Percentiles rank a stretch among this genome's conserved stretches.
Conservation (phyloP, 2,113 vertebrate genomes). For the Entomyzon cyanotis region DNA sequence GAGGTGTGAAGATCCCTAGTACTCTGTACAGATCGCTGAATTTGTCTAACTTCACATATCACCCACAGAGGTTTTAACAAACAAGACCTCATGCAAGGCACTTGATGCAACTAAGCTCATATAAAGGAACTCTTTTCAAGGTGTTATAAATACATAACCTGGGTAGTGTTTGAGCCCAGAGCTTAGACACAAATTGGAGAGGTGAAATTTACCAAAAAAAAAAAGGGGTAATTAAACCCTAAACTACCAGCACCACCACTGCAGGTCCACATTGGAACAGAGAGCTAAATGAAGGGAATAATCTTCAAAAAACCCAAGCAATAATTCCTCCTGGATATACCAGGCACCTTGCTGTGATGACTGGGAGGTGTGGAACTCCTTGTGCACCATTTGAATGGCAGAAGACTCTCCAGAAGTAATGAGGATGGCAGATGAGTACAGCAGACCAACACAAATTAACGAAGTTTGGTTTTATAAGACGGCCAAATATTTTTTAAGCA, state of each 20-base stretch:
- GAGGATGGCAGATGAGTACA: not conserved
- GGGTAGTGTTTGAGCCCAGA: not conserved
- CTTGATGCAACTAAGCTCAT: not conserved
- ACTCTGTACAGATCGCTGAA: not conserved
- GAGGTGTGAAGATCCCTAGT: not conserved
- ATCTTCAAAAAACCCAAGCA: not conserved
- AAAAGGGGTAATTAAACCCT: not conserved
- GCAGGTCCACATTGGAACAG: not conserved
- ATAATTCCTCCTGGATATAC: not conserved
- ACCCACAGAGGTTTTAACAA: not conserved
- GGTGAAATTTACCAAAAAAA: not conserved
- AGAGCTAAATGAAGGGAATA: not conserved
- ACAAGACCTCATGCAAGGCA: not conserved
- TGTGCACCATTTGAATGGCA: fast-evolving
- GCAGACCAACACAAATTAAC: not conserved
- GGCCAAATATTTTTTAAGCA: not conserved
- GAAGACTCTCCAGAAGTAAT: not conserved
- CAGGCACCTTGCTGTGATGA: not conserved
- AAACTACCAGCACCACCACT: not conserved
- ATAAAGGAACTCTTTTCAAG: not conserved
- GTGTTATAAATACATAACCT: not conserved
- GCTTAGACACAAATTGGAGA: not conserved
- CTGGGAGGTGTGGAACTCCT: not conserved
- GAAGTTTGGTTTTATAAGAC: not conserved
- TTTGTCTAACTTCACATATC: not conserved